A percentile compares a stretch with the other conserved stretches of the same genome.
Conservation (phyloP, 2,888 invertebrate species). For the Caradrina kadenii region DNA sequence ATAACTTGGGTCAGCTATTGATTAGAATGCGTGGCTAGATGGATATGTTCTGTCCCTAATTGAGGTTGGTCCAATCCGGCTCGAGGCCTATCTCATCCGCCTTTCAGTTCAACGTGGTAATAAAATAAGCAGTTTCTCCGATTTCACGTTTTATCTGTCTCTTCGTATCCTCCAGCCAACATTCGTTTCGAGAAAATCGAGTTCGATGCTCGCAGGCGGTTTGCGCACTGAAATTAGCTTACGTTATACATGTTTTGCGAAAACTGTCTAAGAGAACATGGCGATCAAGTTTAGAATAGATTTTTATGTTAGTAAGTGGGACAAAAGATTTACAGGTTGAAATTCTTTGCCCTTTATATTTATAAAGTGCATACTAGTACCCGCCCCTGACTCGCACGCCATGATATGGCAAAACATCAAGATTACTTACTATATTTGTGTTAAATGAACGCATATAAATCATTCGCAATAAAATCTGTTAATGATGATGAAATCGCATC, state of each 20-base stretch:
- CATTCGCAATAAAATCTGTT: too few relatives aligned
- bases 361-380: not conserved
- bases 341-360: not conserved
- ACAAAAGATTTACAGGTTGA: not conserved
- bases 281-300: not conserved
- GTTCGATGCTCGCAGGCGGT: conserved; percentile 75
- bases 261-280: conserved; percentile 9
- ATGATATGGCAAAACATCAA: too few relatives aligned
- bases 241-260: conserved; percentile 52
- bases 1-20: conserved; percentile 41
- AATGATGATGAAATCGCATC: too few relatives aligned
- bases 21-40: conserved; percentile 56
- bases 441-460: too few relatives aligned
- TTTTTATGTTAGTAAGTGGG: not conserved
- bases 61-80: conserved; percentile 78
- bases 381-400: too few relatives aligned
- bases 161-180: conserved; percentile 83
- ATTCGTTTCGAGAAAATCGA: conserved; percentile 80
- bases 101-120: conserved; percentile 80
- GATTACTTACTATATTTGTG: too few relatives aligned
- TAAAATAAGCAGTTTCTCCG: conserved; percentile 90
- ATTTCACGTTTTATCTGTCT: conserved; percentile 86
- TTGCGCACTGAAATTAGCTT: conserved; percentile 75
- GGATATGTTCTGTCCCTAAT: conserved; percentile 71
- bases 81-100: conserved; percentile 79